phyloP scores from a whole-genome alignment of 1,140 invertebrate genomes.

The Cherax destructor region DNA sequence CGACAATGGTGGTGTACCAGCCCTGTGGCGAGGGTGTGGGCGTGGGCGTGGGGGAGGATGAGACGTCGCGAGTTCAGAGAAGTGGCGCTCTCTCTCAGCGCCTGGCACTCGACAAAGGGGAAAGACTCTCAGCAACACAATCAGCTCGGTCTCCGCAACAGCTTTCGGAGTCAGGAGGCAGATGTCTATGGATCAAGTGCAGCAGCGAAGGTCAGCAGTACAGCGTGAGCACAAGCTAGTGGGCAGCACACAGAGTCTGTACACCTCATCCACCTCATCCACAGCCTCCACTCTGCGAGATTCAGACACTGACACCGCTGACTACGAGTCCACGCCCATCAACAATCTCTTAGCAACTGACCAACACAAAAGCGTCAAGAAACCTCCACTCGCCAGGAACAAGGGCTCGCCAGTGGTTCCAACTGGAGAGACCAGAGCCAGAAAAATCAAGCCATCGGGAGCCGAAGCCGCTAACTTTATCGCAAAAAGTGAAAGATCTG shows the following conservation, averaged over 20 bases:
- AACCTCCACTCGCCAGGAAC: background rate
- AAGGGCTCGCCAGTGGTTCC: background rate
- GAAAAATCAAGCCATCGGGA: background rate
- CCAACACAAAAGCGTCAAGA: background rate
- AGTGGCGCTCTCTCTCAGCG: slow-evolving; percentile 27
- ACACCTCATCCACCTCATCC: background rate
- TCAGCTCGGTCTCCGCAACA: background rate
- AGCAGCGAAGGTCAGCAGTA: background rate
- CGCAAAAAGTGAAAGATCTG: background rate
- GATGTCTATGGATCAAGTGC: background rate
- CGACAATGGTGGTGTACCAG: slow-evolving; percentile 12
- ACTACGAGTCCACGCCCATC: slow-evolving; percentile 39
- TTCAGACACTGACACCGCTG: slow-evolving; percentile 26
- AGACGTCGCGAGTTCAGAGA: slow-evolving; percentile 35
- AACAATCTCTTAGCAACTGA: background rate
- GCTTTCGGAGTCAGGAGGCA: slow-evolving; percentile 25
- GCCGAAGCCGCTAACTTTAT: background rate
- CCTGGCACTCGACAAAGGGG: slow-evolving; percentile 8
- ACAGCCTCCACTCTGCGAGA: background rate
- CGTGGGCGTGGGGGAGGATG: slow-evolving; percentile 58
- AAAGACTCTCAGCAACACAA: background rate
- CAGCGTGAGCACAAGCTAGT: background rate
- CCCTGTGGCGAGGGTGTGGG: slow-evolving; percentile 43
- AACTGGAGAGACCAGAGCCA: background rate
- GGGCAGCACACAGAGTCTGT: background rate